phyloP scores from a whole-genome alignment of 64 coral and sea anemone genomes.

The Stylophora pistillata region DNA sequence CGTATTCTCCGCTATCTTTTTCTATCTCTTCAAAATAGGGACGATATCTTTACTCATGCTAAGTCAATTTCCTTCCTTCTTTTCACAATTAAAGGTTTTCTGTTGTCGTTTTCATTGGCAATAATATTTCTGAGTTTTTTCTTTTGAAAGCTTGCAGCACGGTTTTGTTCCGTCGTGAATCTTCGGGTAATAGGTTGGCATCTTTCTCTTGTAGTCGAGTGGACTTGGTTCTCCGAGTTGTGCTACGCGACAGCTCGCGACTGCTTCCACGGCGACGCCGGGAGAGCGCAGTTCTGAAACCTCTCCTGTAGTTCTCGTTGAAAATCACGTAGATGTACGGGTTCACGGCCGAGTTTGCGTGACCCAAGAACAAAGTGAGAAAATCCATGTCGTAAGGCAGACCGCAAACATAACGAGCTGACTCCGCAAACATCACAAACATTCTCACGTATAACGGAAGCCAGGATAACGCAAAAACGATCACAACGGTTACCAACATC shows the following conservation, averaged over 20 bases:
- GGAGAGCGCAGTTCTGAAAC: constrained; percentile 38
- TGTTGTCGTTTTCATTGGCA: not conserved
- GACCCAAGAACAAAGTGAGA: constrained; percentile 49
- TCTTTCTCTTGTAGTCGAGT: constrained; percentile 10
- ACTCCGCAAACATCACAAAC: constrained; percentile 54
- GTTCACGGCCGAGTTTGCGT: constrained; percentile 59
- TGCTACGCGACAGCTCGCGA: not conserved
- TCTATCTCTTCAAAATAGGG: no score
- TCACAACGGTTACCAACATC: constrained; percentile 67
- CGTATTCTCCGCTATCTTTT: no score
- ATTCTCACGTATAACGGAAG: constrained; percentile 65
- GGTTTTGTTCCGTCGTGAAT: not conserved
- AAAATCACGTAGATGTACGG: constrained; percentile 75
- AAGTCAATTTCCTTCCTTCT: no score
- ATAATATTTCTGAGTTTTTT: not conserved
- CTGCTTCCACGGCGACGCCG: not conserved
- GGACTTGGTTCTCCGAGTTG: not conserved
- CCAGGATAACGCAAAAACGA: constrained; percentile 66
- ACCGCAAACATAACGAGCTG: constrained; percentile 35
- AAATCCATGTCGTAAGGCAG: constrained; percentile 65
- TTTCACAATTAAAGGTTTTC: constrained; percentile 12
- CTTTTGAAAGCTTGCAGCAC: not conserved
- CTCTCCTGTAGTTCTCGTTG: constrained; percentile 73
- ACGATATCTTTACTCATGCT: no score
- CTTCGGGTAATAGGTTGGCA: not conserved